These are phyloP conservation scores for Schizaphis graminum DNA, from an alignment of 2,888 invertebrate species.

Conservation along the genomic window DNA sequence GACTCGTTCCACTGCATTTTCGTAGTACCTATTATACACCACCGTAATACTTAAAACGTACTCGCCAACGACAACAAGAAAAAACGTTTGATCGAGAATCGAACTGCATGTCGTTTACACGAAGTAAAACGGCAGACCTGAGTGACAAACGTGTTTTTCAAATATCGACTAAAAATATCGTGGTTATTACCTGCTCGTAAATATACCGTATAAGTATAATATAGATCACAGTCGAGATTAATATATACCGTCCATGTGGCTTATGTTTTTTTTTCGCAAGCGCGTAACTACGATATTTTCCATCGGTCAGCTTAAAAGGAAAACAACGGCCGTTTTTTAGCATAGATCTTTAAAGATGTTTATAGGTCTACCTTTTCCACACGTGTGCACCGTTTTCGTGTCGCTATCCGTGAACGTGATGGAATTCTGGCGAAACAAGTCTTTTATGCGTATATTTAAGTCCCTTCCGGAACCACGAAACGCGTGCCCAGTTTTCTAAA, in stretches of 20 bases:
- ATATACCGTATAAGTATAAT: background rate
- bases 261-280: background rate
- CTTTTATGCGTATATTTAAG: background rate
- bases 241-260: background rate
- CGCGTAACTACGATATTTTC: background rate
- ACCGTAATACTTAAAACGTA: background rate
- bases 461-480: background rate
- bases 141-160: background rate
- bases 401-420: background rate
- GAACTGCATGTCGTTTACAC: background rate
- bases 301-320: background rate
- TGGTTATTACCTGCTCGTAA: background rate
- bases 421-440: background rate
- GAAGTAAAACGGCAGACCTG: background rate
- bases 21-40: background rate
- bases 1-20: background rate
- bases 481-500: background rate
- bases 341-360: background rate
- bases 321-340: background rate
- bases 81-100: background rate
- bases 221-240: background rate
- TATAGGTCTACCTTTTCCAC: background rate
- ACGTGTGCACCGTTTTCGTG: background rate
- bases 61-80: background rate
- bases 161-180: background rate